These are phyloP conservation scores for Crocodylus rhombifer DNA, from an alignment of 2,797 vertebrate species.

Conservation along the genomic window DNA sequence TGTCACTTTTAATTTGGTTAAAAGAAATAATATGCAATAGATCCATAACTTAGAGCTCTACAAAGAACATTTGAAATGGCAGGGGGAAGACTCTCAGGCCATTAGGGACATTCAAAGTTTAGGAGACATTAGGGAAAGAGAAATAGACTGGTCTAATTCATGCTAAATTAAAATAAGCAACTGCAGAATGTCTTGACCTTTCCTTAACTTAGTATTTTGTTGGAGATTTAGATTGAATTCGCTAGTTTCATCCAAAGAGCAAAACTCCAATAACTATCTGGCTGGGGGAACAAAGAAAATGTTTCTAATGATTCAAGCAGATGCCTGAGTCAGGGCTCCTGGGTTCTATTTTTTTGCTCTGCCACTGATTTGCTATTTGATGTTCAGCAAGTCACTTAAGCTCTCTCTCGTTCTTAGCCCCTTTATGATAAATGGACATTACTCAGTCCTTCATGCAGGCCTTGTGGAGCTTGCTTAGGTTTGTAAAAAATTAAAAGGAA, in stretches of 20 bases:
- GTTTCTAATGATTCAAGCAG: slow-evolving; percentile 11
- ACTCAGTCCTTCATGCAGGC: not conserved
- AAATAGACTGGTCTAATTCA: slow-evolving; percentile 52
- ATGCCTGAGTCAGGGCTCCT: not conserved
- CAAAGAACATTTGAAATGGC: slow-evolving; percentile 18
- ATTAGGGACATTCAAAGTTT: slow-evolving; percentile 57
- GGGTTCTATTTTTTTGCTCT: not conserved
- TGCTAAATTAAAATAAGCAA: slow-evolving; percentile 55
- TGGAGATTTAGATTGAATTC: slow-evolving; percentile 20
- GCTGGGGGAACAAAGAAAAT: not conserved
- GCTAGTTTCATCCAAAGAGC: not conserved
- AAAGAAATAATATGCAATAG: slow-evolving; percentile 51
- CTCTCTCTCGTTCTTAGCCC: not conserved
- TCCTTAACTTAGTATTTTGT: slow-evolving; percentile 56
- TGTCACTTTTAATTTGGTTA: slow-evolving; percentile 73
- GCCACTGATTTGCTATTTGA: not conserved
- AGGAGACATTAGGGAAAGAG: slow-evolving; percentile 41
- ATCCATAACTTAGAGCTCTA: slow-evolving; percentile 41
- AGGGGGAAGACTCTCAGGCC: slow-evolving; percentile 42
- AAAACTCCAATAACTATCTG: not conserved
- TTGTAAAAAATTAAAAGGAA: no score
- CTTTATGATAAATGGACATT: not conserved
- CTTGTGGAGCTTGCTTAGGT: no score
- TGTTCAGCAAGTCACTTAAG: not conserved
- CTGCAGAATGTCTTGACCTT: slow-evolving; percentile 49